phyloP scores from a whole-genome alignment of 2,113 vertebrate species.

The Alaudala cheleensis region DNA sequence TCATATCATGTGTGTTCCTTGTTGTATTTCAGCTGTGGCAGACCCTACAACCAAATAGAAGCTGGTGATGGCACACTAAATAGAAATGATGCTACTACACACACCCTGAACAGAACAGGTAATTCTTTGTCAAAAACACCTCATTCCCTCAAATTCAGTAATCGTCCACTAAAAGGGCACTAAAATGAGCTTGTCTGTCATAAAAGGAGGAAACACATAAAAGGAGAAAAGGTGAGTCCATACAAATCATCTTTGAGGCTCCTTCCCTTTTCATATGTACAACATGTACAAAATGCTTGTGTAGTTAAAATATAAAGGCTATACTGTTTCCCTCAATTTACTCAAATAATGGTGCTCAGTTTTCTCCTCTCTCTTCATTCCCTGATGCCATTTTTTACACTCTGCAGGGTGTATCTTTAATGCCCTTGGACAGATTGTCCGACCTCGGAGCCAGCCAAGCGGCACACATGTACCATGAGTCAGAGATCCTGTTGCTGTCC shows the following conservation, averaged over 20 bases:
- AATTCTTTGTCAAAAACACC: slow-evolving; percentile 11
- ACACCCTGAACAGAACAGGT: slow-evolving; percentile 83
- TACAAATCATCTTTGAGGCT: not conserved
- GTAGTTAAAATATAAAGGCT: not conserved
- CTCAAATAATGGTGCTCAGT: not conserved
- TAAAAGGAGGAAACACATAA: not conserved
- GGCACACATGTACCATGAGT: not conserved
- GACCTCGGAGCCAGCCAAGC: not conserved
- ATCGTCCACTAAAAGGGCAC: not conserved
- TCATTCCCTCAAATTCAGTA: not conserved
- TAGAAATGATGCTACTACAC: slow-evolving; percentile 64
- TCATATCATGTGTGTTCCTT: not conserved
- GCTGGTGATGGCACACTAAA: slow-evolving; percentile 78
- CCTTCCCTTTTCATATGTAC: not conserved
- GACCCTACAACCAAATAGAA: slow-evolving; percentile 83
- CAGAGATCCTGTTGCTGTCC: slow-evolving; percentile 8
- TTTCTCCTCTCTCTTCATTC: not conserved
- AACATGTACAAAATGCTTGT: not conserved
- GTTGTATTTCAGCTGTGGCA: slow-evolving; percentile 87
- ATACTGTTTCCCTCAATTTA: not conserved
- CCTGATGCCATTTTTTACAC: not conserved
- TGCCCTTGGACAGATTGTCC: not conserved
- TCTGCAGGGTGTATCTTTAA: slow-evolving; percentile 3
- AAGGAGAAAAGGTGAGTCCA: not conserved
- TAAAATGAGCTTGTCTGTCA: not conserved